Evolutionary conservation across 2,797 vertebrate genomes (phyloP), one percentile per base, ranked within the genome.

Genomic region (Micropoecilia bifurca): DNA sequence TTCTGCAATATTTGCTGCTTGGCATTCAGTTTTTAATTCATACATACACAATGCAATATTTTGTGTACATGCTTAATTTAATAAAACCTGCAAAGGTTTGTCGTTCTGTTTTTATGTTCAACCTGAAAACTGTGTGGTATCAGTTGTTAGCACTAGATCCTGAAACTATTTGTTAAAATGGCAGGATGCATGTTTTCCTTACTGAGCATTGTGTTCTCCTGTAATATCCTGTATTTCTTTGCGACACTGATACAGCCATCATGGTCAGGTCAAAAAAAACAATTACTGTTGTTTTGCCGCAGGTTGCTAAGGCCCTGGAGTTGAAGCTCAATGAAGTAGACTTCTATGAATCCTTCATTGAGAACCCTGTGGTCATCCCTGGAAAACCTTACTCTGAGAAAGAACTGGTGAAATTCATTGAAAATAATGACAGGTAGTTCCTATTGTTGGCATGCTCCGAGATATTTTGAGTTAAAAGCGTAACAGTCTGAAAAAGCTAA

Each of bases 301-400:
- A 98, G 97, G 86, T 96, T 74, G 97, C 97, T 78, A 97, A 96
- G 90, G 93, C 95, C 75, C 90, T 98, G 79, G 96, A 95, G 1
- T 90, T 98, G 85, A 97, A 96, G 91, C 75, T 97, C 41, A 98
- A 98, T 6, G 97, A 98, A 86, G 96, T 98, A 0, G 97, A 98
- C 86, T 98, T 97, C 91, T 98, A 98, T 0, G 97, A 98, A 83
- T 97, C 97, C 71, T 98, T 99, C 92, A 96, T 95, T 80, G 96
- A 97, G 1, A 92, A 97, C 43, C 97, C 97, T 0, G 79, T 97
- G 48, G 95, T 96, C 80, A 96, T 98, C 87, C 97, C 97, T 13
- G 96, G 97, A 92, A 98, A 97, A 77, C 97, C 97, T 87, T 97
- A 97, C 89, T 90, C 96, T 0, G 96, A 97, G 86, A 95, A 97